Percentiles rank a stretch among this genome's conserved stretches.
Evolutionary conservation across 2,113 vertebrate species (phyloP).

Genomic region (Struthio camelus): DNA sequence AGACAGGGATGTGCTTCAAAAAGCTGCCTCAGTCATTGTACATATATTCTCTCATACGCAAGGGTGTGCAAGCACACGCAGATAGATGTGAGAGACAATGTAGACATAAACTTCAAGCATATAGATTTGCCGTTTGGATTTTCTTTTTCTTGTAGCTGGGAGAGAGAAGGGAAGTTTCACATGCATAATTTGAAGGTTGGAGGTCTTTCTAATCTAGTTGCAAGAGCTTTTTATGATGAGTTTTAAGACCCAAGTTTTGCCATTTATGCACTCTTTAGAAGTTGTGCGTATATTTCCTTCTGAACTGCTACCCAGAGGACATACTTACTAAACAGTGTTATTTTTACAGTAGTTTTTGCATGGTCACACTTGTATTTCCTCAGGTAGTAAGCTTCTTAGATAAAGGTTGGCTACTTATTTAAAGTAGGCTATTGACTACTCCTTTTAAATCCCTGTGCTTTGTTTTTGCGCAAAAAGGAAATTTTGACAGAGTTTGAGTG

Average conservation of each 20-base stretch:
- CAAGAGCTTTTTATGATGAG: not conserved
- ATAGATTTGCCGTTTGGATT: not conserved
- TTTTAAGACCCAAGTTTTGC: not conserved
- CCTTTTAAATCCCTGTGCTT: not conserved
- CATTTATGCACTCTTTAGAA: not conserved
- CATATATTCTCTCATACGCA: not conserved
- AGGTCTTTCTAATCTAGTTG: not conserved
- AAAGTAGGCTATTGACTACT: not conserved
- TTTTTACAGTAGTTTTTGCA: not conserved
- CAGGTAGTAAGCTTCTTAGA: not conserved
- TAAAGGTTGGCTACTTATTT: not conserved
- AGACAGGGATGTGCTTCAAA: not conserved
- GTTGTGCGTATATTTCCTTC: not conserved
- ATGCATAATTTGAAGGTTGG: not conserved
- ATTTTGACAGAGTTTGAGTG: not conserved
- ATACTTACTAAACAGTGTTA: not conserved
- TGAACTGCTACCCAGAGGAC: not conserved
- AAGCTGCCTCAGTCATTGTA: not conserved
- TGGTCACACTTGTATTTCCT: not conserved
- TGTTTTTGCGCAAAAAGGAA: not conserved
- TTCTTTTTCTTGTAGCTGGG: not conserved
- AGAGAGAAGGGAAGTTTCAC: not conserved
- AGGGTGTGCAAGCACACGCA: not conserved
- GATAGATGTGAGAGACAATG: not conserved
- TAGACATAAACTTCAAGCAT: not conserved